Evolutionary conservation across 2,888 invertebrate genomes (phyloP), one percentile per base, ranked within the genome.

Genomic region (Acrocyrtus sp.): DNA sequence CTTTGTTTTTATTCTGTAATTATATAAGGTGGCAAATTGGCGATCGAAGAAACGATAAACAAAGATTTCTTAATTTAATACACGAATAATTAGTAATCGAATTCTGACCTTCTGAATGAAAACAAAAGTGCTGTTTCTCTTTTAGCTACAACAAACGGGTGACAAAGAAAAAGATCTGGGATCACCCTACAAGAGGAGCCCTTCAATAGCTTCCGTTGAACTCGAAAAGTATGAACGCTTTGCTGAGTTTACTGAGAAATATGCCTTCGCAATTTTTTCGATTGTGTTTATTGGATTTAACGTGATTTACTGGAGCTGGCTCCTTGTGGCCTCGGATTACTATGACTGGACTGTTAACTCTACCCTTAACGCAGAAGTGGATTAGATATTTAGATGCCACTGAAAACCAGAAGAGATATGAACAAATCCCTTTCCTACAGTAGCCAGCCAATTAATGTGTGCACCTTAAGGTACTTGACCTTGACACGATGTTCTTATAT

Each of bases 241-340:
- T 34, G 75, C 70, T 2, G 75, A 66, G 51, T 68, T 76, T 45
- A 63, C 57, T 1, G 75, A 77, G 53, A 77, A 70, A 57, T 77
- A 48, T 43, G 62, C 73, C 1, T 75, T 75, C 26, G 15, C 67
- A 0, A 68, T 70, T 21, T 60, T 77, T 45, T 73, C 73, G 0
- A 29, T 70, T 3, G 60, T 75, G 4, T 77, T 77, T 27, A 3
- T 67, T 6, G 19, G 47, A 1, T 77, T 75, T 29, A 73, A 66
- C 26, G 39, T 73, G 2, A 19, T 73, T 22, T 77, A 77, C 47
- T 77, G 77, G 77, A 60, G 60, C 4, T 75, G 75, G 75, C 65
- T 77, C 0, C 50, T 77, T 5, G 50, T n/a, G 3, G 29, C 65
- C 0, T 72, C 68, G 3, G 50, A 76, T 43, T 76, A 76, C 45